These are phyloP conservation scores for Forficula auricularia DNA, from an alignment of 1,140 invertebrate genomes.

Conservation along the genomic window DNA sequence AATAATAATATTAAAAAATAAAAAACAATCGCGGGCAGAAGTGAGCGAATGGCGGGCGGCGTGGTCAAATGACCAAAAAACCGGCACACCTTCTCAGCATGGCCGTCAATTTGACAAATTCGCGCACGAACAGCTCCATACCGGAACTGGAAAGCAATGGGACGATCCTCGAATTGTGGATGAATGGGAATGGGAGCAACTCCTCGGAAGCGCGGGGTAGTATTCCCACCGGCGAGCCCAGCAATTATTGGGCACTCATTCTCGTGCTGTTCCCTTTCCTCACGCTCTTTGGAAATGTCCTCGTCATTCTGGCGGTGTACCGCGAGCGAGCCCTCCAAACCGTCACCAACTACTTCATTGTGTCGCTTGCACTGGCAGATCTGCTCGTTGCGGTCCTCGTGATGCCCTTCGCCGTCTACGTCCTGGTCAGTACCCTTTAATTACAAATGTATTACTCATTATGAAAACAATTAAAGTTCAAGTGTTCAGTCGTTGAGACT, in stretches of 20 bases:
- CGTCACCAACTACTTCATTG: constrained; percentile 97
- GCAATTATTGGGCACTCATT: constrained; percentile 70
- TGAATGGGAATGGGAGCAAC: constrained; percentile 22
- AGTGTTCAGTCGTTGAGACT: too few relatives aligned
- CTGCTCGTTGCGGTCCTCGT: constrained; percentile 87
- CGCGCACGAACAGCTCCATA: too few relatives aligned
- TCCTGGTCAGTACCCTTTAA: constrained; percentile 82
- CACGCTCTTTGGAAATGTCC: constrained; percentile 88
- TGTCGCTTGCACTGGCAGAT: constrained; percentile 92
- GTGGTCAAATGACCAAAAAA: too few relatives aligned
- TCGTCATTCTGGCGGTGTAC: constrained; percentile 87
- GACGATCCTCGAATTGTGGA: constrained; percentile 25
- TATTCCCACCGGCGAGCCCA: constrained; percentile 23
- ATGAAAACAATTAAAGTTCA: too few relatives aligned
- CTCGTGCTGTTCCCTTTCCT: constrained; percentile 79
- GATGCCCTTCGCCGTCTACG: constrained; percentile 96
- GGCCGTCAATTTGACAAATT: too few relatives aligned
- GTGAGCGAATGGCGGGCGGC: too few relatives aligned
- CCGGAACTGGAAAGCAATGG: too few relatives aligned
- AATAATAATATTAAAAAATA: too few relatives aligned
- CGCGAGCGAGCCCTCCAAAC: constrained; percentile 79
- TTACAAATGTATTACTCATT: too few relatives aligned
- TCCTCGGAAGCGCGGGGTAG: constrained; percentile 8
- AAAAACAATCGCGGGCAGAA: too few relatives aligned
- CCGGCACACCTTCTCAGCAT: too few relatives aligned